Base-by-base conservation (phyloP, 2,797 vertebrate species). In the Amblyraja radiata region DNA sequence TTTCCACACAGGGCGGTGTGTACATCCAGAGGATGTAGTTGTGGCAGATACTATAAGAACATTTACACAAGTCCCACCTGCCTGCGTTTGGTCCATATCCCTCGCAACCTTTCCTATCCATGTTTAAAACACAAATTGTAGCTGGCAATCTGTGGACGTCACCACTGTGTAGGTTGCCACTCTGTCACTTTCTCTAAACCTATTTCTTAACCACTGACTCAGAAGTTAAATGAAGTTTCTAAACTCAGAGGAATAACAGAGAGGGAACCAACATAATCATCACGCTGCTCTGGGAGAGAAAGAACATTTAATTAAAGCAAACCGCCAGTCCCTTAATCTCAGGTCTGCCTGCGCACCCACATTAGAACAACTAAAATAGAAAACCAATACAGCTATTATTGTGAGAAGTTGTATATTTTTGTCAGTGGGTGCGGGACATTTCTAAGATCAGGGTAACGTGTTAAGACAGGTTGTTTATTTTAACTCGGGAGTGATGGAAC, bases 231-330 rank as follows among this genome's bases (percentile, higher is more conserved):
- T 68, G n/a, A 36, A 18, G n/a, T 36, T 68, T 36, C 63, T 88
- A 68, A 88, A 88, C 61, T 21, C 16, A 36, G 63, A 16, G 0
- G 84, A 36, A 18, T 39, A 39, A 5, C 18, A 7, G 77, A 78
- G 61, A 86, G 83, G 28, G 32, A 86, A 25, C 58, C n/a, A 65
- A 88, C 36, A 28, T 88, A 36, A 88, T 68, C 84, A 88, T 36
- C 21, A 63, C n/a, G 21, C 1, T 68, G 32, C n/a, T 32, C 14
- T 6, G 2, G 46, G 28, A 86, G 83, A 28, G 61, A 86, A 86
- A 81, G n/a, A 88, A 88, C 84, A 88, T 88, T 88, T 23, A 86
- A 86, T 86, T 86, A 86, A 86, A 86, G 28, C 61, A 86, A 61
- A 63, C 83, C 83, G 63, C 58, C 83, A 86, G n/a, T 63, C 83